These are phyloP conservation scores for Sebastes iracundus DNA, from an alignment of 2,797 vertebrate genomes.

Conservation along the genomic window DNA sequence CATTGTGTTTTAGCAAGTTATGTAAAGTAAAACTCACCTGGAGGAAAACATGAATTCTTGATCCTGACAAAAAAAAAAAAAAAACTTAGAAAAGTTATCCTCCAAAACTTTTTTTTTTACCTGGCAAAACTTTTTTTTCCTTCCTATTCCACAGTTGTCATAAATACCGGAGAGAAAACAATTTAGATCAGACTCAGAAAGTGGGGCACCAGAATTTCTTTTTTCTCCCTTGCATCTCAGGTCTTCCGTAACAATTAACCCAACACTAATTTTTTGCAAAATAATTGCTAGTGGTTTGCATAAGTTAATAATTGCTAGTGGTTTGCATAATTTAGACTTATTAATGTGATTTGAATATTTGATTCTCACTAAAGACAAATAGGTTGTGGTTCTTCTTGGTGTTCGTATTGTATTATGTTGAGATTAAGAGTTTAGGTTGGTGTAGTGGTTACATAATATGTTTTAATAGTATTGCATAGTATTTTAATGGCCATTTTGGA, in stretches of 20 bases:
- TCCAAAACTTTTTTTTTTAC: neutral
- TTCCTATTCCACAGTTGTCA: neutral
- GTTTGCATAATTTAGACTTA: neutral
- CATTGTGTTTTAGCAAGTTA: neutral
- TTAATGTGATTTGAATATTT: neutral
- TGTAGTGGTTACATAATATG: neutral
- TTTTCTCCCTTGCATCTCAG: neutral
- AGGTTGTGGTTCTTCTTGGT: neutral
- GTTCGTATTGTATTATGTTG: neutral
- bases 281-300: neutral
- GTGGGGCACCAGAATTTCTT: too few relatives aligned
- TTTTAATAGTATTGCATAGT: neutral
- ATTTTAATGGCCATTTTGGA: neutral
- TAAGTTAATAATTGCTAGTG: neutral
- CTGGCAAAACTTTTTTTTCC: neutral
- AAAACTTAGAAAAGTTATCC: too few relatives aligned
- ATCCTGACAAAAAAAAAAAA: neutral
- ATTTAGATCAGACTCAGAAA: too few relatives aligned
- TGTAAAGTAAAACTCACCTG: neutral
- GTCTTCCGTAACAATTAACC: neutral
- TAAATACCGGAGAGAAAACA: neutral
- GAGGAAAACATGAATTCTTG: neutral
- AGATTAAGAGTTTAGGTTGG: neutral
- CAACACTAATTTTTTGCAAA: neutral
- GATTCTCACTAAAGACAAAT: neutral